Base-by-base conservation (phyloP, 2,888 invertebrate genomes). In the Drosophila merina region DNA sequence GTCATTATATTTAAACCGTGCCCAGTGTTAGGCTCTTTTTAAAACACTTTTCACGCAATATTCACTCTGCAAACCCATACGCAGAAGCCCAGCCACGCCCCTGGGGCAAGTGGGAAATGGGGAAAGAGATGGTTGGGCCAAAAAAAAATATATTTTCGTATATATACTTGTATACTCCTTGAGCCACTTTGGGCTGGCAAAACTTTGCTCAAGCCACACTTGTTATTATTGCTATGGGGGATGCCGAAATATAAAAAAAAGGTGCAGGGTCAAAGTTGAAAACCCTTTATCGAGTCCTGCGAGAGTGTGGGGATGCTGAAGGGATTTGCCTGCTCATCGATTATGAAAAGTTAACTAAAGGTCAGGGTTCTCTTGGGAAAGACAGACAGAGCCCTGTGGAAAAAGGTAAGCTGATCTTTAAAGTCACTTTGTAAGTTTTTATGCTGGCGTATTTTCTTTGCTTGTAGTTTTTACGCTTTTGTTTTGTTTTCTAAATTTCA, bases 261-360 rank as follows among this genome's bases (percentile, higher is more conserved):
- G 76, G 77, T 54, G 60, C 75, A 74, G 67, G 66, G 83, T 79
- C 77, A 76, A 79, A 82, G 77, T 71, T 75, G 57, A 57, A 79
- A 82, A 77, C 80, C 82, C 86, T 86, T 82, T 81, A 77, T 74
- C 74, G 69, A 72, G 78, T 72, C n/a, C 9, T 49, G 28, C 56
- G 44, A 7, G 42, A 26, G 36, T 36, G 36, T 30, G 9, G 12
- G 26, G 47, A 10, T 4, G 0, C 45, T 51, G 38, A 45, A 64
- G 68, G 40, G 68, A 68, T 79, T 76, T 67, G 76, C 67, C 64
- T 45, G 79, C 78, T 83, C 84, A 83, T 83, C 86, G 82, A 83
- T 83, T 86, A 86, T 84, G 81, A 80, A 83, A 83, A 83, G 70
- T 80, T 74, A 76, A 75, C 66, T 69, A 75, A 80, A 75, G 86